A percentile compares a stretch with the other conserved stretches of the same genome.
Conservation (phyloP, 2,797 vertebrate species). For the Rhinatrema bivittatum region DNA sequence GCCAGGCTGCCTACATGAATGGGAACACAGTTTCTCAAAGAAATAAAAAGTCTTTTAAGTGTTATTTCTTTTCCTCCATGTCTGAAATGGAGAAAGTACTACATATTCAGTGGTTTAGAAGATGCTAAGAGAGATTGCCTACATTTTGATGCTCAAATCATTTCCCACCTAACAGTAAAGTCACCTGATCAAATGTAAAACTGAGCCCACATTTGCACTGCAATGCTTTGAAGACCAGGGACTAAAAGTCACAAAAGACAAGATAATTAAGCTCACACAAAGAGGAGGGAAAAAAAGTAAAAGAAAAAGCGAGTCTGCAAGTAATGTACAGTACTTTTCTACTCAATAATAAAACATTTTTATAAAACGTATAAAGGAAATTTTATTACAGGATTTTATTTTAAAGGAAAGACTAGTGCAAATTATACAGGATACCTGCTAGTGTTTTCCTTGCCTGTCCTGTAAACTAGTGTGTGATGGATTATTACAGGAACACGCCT, state of each 20-base stretch:
- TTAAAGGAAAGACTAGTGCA: neutral
- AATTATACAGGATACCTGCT: constrained; percentile 1
- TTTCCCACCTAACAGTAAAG: too few species aligned
- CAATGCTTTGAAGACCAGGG: constrained; percentile 3
- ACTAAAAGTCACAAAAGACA: constrained; percentile 3
- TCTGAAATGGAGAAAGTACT: too few species aligned
- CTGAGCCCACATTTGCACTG: too few species aligned
- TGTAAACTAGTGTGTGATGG: constrained; percentile 12
- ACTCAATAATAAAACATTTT: constrained; percentile 3
- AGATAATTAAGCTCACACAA: constrained; percentile 27
- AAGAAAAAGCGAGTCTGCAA: constrained; percentile 19
- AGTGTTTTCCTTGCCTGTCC: neutral
- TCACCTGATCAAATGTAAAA: too few species aligned
- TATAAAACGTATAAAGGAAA: neutral
- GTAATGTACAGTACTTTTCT: neutral
- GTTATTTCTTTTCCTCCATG: too few species aligned
- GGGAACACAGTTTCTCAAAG: too few species aligned
- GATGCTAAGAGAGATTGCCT: too few species aligned
- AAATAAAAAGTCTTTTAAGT: too few species aligned
- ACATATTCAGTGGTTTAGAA: too few species aligned
- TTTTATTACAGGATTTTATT: too few species aligned
- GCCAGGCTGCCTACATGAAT: too few species aligned
- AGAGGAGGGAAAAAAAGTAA: neutral
- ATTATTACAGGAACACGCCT: neutral
- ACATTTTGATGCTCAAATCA: too few species aligned